A percentile compares a stretch with the other conserved stretches of the same genome.
These are phyloP conservation scores for Hydractinia echinata DNA, from an alignment of 30 jellyfish, hydroid and myxozoan genomes.

Conservation along the genomic window DNA sequence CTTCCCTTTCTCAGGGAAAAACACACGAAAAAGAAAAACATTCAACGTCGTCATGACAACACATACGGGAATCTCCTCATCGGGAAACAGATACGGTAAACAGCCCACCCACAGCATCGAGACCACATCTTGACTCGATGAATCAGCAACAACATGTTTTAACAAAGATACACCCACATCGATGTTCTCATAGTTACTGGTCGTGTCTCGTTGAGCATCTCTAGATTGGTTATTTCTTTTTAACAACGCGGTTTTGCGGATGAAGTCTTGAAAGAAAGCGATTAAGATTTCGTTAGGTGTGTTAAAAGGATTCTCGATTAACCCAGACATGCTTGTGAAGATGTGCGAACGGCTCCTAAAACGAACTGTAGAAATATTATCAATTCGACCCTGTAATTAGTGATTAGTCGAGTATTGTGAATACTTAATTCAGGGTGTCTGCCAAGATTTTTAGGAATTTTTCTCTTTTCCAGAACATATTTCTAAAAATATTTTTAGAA, in stretches of 20 bases:
- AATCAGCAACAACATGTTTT: constrained; percentile 38
- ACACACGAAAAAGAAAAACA: constrained; percentile 74
- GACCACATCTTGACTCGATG: constrained; percentile 51
- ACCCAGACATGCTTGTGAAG: constrained; percentile 9
- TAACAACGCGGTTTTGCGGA: constrained; percentile 37
- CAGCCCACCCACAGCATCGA: constrained; percentile 86
- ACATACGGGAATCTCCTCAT: constrained; percentile 80
- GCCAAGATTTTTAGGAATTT: no score
- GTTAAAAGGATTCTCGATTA: constrained; percentile 68
- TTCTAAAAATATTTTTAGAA: no score
- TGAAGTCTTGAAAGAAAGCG: constrained; percentile 68
- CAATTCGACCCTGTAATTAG: neutral
- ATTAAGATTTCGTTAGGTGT: constrained; percentile 61
- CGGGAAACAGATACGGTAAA: constrained; percentile 81
- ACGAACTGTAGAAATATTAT: no score
- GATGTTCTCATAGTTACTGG: constrained; percentile 48
- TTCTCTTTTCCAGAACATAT: no score
- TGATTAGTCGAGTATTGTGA: neutral
- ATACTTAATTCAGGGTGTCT: no score
- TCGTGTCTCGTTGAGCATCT: neutral
- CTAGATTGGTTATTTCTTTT: constrained; percentile 20
- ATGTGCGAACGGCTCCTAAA: constrained; percentile 9
- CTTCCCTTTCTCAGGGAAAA: constrained; percentile 46
- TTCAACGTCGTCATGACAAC: constrained; percentile 70
- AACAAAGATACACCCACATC: constrained; percentile 51